Evolutionary conservation across 2,888 invertebrate genomes (phyloP).

Genomic region (Tanaodytes sp.): DNA sequence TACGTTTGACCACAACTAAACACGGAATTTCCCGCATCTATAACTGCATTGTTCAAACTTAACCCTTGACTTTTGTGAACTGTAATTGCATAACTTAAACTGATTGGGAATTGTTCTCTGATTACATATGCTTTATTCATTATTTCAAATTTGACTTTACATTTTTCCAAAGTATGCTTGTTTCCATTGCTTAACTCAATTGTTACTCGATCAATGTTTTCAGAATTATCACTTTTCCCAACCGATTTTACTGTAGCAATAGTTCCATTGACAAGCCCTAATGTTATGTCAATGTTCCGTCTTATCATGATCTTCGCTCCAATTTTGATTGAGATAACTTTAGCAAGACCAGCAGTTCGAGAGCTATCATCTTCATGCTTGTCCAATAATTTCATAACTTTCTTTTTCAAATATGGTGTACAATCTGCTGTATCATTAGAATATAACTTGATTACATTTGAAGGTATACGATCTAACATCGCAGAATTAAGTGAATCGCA

Average conservation of each 20-base stretch:
- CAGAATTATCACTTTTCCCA: not conserved
- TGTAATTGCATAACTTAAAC: too few species aligned
- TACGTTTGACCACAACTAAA: too few species aligned
- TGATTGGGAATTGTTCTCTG: not conserved
- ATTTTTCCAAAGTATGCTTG: not conserved
- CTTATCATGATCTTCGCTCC: too few species aligned
- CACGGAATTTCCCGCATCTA: too few species aligned
- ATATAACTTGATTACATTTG: not conserved
- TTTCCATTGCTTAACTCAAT: not conserved
- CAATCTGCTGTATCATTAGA: not conserved
- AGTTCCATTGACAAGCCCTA: too few species aligned
- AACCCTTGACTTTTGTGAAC: too few species aligned
- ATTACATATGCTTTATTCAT: too few species aligned
- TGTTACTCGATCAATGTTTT: not conserved
- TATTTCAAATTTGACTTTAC: too few species aligned
- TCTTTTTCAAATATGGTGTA: constrained; percentile 19
- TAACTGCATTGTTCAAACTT: too few species aligned
- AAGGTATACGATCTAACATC: not conserved
- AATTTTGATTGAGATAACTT: constrained; percentile 8
- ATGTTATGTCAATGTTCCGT: not conserved
- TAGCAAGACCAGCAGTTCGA: constrained; percentile 6
- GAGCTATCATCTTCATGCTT: constrained; percentile 10
- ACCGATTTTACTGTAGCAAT: not conserved
- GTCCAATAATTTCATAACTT: constrained; percentile 1
- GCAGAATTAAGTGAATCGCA: not conserved